Percentiles rank a stretch among this genome's conserved stretches.
Evolutionary conservation across 2,797 vertebrate genomes (phyloP).

Genomic region (Darevskia nairensis): DNA sequence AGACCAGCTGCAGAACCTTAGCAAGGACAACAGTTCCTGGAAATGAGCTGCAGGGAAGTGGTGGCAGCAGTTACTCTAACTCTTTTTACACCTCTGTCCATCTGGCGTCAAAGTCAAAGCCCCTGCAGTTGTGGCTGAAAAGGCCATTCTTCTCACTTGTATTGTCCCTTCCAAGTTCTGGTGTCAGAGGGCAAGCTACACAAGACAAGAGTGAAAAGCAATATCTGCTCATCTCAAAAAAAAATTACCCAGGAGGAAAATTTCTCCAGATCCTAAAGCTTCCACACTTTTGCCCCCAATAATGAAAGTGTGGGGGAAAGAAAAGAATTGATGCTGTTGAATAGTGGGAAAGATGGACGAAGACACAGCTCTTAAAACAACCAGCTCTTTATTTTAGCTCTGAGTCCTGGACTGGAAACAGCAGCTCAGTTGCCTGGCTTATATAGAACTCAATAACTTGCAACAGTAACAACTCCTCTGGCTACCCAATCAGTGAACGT

Average conservation of each 20-base stretch:
- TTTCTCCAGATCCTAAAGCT: neutral
- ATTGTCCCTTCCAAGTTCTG: neutral
- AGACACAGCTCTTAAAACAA: too few relatives aligned
- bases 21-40: constrained; percentile 2
- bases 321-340: neutral
- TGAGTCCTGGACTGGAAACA: too few relatives aligned
- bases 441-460: too few relatives aligned
- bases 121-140: neutral
- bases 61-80: neutral
- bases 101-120: constrained; percentile 1
- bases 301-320: neutral
- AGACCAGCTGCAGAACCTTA: constrained; percentile 21
- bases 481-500: too few relatives aligned
- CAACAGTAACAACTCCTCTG: too few relatives aligned
- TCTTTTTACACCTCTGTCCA: neutral
- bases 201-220: neutral
- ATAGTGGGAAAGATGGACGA: too few relatives aligned
- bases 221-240: neutral
- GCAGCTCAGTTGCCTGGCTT: too few relatives aligned
- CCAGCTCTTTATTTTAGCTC: too few relatives aligned
- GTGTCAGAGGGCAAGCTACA: neutral
- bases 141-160: neutral
- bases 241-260: too few relatives aligned
- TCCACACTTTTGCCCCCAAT: neutral
- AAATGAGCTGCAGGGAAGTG: neutral